Evolutionary conservation across 1,140 invertebrate species (phyloP).

Genomic region (Heliconius himera): DNA sequence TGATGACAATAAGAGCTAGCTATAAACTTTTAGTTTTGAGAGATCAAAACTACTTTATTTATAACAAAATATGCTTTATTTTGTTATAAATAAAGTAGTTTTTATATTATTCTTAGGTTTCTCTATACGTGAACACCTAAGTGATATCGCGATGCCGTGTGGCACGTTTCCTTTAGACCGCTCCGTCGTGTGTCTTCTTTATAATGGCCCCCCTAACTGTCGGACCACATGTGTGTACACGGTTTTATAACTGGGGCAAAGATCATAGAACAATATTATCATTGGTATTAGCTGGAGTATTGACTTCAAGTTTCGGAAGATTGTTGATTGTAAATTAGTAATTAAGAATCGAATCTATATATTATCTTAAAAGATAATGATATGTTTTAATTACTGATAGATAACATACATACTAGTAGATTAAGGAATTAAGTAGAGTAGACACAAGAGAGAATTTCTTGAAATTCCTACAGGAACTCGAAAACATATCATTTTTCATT

Average conservation of each 20-base stretch:
- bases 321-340: background rate
- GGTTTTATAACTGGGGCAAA: constrained; percentile 50
- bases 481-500: too few relatives aligned
- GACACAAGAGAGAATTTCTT: too few relatives aligned
- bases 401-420: too few relatives aligned
- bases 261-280: constrained; percentile 25
- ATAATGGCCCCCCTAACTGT: constrained; percentile 64
- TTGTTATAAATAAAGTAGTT: constrained; percentile 25
- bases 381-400: too few relatives aligned
- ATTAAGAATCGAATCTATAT: too few relatives aligned
- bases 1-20: constrained; percentile 62
- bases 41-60: too few relatives aligned
- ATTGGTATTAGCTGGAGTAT: background rate
- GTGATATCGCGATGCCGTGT: constrained; percentile 65
- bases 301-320: background rate
- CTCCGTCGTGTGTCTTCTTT: constrained; percentile 48
- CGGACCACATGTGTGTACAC: constrained; percentile 61
- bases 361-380: too few relatives aligned
- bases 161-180: constrained; percentile 58
- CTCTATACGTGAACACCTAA: constrained; percentile 61
- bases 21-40: constrained; percentile 59
- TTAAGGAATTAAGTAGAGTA: too few relatives aligned
- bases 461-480: too few relatives aligned
- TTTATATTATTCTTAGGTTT: constrained; percentile 29
- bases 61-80: constrained; percentile 47